Conservation (phyloP, 1,140 invertebrate genomes). For the Bicyclus anynana region DNA sequence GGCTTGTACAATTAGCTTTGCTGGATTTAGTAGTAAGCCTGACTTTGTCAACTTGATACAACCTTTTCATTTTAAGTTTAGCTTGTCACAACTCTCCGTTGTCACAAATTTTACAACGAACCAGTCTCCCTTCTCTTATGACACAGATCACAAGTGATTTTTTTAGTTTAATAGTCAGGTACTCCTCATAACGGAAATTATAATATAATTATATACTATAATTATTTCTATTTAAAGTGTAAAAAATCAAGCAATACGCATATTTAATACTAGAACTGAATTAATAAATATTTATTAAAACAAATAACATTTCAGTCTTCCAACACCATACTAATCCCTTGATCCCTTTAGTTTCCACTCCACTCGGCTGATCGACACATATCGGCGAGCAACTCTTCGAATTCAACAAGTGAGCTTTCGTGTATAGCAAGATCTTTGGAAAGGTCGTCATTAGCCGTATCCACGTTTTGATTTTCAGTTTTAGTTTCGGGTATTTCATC, state of each 20-base stretch:
- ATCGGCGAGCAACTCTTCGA: constrained; percentile 64
- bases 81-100: too few relatives aligned
- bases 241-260: neutral
- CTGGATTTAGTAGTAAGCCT: too few relatives aligned
- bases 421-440: constrained; percentile 57
- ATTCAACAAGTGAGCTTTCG: constrained; percentile 62
- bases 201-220: neutral
- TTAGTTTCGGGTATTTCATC: constrained; percentile 34
- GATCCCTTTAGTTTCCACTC: constrained; percentile 50
- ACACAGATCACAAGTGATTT: too few relatives aligned
- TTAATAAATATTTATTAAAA: constrained; percentile 23
- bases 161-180: neutral
- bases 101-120: too few relatives aligned
- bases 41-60: too few relatives aligned
- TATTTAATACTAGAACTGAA: neutral
- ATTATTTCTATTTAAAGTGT: too few relatives aligned
- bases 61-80: too few relatives aligned
- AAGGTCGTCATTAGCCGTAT: constrained; percentile 47
- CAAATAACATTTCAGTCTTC: constrained; percentile 50
- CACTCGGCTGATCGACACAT: constrained; percentile 66
- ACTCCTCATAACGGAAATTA: neutral
- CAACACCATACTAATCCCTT: constrained; percentile 28
- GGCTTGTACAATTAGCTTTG: too few relatives aligned
- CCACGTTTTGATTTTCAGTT: constrained; percentile 36
- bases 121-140: too few relatives aligned